phyloP scores from a whole-genome alignment of 64 coral and sea anemone species.

The Stichodactyla mertensii region DNA sequence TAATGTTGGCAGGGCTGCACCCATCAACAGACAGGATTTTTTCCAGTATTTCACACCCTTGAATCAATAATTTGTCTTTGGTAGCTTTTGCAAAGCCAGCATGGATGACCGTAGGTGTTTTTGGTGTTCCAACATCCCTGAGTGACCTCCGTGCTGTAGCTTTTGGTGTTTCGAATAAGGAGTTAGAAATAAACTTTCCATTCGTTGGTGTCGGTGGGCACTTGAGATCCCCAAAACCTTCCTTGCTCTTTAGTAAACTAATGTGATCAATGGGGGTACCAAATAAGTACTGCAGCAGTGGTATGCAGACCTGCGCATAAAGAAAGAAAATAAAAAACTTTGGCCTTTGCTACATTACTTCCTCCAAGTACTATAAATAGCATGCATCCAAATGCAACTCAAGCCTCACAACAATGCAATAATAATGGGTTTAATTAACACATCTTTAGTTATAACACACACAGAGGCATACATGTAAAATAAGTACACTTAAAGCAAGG shows the following conservation, averaged over 20 bases:
- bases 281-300: constrained; percentile 90
- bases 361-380: no score
- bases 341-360: no score
- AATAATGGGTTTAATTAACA: no score
- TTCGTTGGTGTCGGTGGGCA: constrained; percentile 83
- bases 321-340: neutral
- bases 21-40: constrained; percentile 45
- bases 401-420: no score
- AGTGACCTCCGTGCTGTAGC: constrained; percentile 83
- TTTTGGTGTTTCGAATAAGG: constrained; percentile 67
- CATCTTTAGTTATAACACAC: no score
- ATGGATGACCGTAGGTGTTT: constrained; percentile 78
- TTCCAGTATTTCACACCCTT: constrained; percentile 69
- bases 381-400: no score
- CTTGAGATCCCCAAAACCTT: constrained; percentile 67
- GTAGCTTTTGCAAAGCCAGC: constrained; percentile 58
- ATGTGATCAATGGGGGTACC: constrained; percentile 53
- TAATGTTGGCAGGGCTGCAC: neutral
- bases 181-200: constrained; percentile 59
- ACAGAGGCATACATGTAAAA: no score
- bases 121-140: constrained; percentile 81
- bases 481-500: no score
- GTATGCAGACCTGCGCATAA: constrained; percentile 66
- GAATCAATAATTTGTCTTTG: constrained; percentile 54
- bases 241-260: constrained; percentile 73